Percentiles rank a stretch among this genome's conserved stretches.
These are phyloP conservation scores for Acholoe squamosa DNA, from an alignment of 2,888 invertebrate genomes.

Conservation along the genomic window DNA sequence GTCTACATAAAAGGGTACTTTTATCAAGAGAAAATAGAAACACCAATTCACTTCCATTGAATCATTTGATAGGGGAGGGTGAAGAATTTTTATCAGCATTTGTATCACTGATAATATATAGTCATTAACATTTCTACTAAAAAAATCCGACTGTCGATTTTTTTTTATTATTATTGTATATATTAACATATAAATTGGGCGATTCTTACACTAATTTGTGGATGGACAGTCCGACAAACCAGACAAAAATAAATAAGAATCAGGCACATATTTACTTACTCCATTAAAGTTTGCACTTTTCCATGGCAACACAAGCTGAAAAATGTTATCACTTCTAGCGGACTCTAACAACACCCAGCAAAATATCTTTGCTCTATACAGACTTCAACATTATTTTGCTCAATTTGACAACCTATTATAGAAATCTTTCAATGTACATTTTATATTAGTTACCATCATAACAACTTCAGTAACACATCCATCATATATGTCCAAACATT, in stretches of 20 bases:
- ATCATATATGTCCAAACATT: constrained; percentile 34
- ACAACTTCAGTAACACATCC: constrained; percentile 21
- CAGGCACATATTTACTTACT: constrained; percentile 38
- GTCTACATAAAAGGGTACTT: constrained; percentile 20
- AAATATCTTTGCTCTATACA: constrained; percentile 38
- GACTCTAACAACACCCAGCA: constrained; percentile 54
- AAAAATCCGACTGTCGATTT: background rate
- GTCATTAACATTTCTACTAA: background rate
- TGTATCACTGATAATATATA: background rate
- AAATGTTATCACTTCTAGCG: constrained; percentile 15
- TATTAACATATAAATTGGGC: background rate
- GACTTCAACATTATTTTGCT: constrained; percentile 36
- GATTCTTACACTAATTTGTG: background rate
- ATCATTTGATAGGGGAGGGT: background rate
- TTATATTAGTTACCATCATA: constrained; percentile 31
- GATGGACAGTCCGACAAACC: constrained; percentile 19
- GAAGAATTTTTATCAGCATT: background rate
- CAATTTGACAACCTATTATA: constrained; percentile 11
- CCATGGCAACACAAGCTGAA: constrained; percentile 56
- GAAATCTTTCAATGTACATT: constrained; percentile 29
- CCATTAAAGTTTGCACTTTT: constrained; percentile 46
- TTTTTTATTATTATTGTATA: background rate
- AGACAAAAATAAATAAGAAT: constrained; percentile 48
- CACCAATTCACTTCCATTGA: background rate
- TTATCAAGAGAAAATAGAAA: constrained; percentile 36